These are phyloP conservation scores for Caenorhabditis latens DNA, from an alignment of 1,140 invertebrate species.

Conservation along the genomic window DNA sequence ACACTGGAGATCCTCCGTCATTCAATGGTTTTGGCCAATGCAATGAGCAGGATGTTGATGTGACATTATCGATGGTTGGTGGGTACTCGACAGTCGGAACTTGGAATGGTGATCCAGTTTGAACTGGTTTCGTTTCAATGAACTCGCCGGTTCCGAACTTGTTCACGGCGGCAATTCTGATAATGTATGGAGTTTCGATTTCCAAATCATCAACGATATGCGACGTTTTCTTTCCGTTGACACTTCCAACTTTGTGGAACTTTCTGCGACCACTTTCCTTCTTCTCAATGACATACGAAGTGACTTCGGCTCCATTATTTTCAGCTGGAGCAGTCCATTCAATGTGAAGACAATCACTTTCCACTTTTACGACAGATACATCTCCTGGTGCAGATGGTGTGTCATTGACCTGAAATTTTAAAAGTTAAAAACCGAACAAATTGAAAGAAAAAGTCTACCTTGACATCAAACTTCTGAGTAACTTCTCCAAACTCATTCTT, in stretches of 20 bases:
- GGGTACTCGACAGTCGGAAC: constrained; percentile 69
- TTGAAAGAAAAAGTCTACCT: constrained; percentile 80
- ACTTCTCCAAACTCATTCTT: constrained; percentile 94
- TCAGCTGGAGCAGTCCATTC: constrained; percentile 90
- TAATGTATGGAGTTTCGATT: constrained; percentile 72
- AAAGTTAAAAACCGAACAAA: background rate
- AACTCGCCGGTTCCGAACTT: constrained; percentile 75
- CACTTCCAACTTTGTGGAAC: constrained; percentile 71
- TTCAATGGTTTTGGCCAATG: constrained; percentile 92
- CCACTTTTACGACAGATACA: constrained; percentile 92
- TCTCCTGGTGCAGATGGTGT: constrained; percentile 88
- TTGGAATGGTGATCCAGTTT: constrained; percentile 72
- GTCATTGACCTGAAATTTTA: constrained; percentile 78
- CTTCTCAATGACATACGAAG: constrained; percentile 92
- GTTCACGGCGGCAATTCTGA: constrained; percentile 75
- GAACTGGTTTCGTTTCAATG: constrained; percentile 61
- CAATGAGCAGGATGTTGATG: constrained; percentile 84
- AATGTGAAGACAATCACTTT: constrained; percentile 96
- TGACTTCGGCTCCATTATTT: constrained; percentile 93
- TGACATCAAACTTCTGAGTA: constrained; percentile 81
- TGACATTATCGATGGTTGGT: constrained; percentile 66
- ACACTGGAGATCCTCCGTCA: constrained; percentile 93
- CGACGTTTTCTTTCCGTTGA: constrained; percentile 65
- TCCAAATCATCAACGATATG: constrained; percentile 73
- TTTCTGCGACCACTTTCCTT: constrained; percentile 88